These are phyloP conservation scores for Stegostoma tigrinum DNA, from an alignment of 2,113 vertebrate genomes.

Conservation along the genomic window DNA sequence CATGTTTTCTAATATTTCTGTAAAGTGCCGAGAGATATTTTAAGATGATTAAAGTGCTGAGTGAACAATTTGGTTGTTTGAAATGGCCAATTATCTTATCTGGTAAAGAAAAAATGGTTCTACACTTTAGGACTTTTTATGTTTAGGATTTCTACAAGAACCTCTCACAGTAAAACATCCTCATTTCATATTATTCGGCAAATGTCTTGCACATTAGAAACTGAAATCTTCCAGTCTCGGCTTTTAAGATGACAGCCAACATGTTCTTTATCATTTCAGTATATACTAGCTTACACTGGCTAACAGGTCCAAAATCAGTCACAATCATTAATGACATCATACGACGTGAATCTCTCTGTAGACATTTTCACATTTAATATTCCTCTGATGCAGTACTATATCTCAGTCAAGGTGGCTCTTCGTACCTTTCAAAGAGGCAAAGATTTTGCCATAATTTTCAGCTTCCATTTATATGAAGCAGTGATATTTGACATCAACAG, in stretches of 20 bases:
- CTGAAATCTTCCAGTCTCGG: neutral
- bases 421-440: neutral
- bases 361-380: neutral
- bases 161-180: neutral
- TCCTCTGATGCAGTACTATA: neutral
- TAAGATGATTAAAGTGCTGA: neutral
- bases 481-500: neutral
- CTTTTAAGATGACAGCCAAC: neutral
- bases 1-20: neutral
- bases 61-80: neutral
- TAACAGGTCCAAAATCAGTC: neutral
- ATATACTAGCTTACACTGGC: neutral
- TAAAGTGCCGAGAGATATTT: neutral
- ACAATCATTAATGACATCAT: neutral
- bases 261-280: neutral
- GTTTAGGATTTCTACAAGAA: neutral
- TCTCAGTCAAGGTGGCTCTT: neutral
- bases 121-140: neutral
- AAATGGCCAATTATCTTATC: neutral
- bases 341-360: neutral
- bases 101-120: neutral
- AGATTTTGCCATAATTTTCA: neutral
- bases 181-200: neutral
- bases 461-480: neutral
- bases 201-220: neutral